These are phyloP conservation scores for Hydrozoanthus tunicans DNA, from an alignment of 64 coral and sea anemone genomes.

Conservation along the genomic window DNA sequence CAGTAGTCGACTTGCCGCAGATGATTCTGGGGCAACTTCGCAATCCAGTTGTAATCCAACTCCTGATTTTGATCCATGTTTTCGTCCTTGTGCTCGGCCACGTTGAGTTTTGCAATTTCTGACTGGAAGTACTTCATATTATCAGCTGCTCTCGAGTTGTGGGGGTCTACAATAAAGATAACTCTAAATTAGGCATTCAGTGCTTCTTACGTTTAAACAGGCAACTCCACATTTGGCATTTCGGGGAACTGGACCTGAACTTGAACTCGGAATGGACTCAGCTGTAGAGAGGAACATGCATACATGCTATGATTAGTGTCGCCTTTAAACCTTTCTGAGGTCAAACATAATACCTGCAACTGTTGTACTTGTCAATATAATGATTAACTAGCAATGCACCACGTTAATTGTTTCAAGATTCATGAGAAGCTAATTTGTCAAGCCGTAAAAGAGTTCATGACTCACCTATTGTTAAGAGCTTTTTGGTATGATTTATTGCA, in stretches of 20 bases:
- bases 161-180: conserved; percentile 4
- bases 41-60: conserved; percentile 49
- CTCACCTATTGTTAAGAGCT: background rate
- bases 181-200: no score
- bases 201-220: no score
- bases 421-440: background rate
- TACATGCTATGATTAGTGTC: no score
- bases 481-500: background rate
- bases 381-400: background rate
- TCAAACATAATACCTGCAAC: no score
- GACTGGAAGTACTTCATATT: conserved; percentile 4
- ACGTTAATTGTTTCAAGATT: no score
- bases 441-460: background rate
- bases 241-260: no score
- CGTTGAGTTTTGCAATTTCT: background rate
- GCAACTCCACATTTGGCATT: no score
- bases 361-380: background rate
- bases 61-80: background rate
- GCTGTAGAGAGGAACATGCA: no score
- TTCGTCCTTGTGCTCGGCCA: background rate
- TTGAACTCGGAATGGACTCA: no score
- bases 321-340: no score
- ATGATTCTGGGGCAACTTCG: conserved; percentile 32
- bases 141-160: conserved; percentile 7
- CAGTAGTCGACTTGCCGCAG: conserved; percentile 60